A percentile compares a stretch with the other conserved stretches of the same genome.
phyloP scores from a whole-genome alignment of 2,797 vertebrate species.

The Myoxocephalus aenaeus region DNA sequence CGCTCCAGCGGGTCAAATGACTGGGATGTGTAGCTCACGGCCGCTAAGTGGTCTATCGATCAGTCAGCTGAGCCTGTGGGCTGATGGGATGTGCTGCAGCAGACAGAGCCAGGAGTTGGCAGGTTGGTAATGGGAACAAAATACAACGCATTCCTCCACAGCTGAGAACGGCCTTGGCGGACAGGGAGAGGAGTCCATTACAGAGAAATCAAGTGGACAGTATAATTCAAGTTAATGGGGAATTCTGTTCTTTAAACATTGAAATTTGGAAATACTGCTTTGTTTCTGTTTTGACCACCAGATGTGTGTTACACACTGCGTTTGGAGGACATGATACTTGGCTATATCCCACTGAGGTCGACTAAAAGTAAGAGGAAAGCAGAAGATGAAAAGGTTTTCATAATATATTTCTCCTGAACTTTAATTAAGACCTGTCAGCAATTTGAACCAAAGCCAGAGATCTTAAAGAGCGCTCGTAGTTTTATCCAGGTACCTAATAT shows the following conservation, averaged over 20 bases:
- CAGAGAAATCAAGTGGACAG: conserved; percentile 8
- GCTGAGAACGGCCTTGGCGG: conserved; percentile 18
- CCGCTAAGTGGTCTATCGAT: conserved; percentile 75
- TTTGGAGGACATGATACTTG: neutral
- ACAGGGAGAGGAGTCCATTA: conserved; percentile 22
- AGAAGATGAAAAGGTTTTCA: neutral
- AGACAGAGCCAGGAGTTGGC: conserved; percentile 39
- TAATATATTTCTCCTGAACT: neutral
- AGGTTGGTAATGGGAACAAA: conserved; percentile 42
- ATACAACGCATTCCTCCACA: conserved; percentile 58
- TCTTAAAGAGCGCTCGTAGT: neutral
- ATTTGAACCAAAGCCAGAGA: neutral
- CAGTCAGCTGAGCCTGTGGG: conserved; percentile 57
- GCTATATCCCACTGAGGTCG: neutral
- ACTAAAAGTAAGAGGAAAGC: neutral
- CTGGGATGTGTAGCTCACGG: conserved; percentile 68
- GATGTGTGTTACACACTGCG: neutral
- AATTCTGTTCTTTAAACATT: conserved; percentile 5
- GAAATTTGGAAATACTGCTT: neutral
- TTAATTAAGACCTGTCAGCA: neutral
- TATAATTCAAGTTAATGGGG: conserved; percentile 13
- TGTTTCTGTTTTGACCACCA: neutral
- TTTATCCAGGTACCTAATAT: neutral
- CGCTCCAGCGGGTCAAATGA: conserved; percentile 71
- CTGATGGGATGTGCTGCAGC: conserved; percentile 61